Evolutionary conservation across 2,113 vertebrate genomes (phyloP), one percentile per base, ranked within the genome.

Genomic region (Chamaea fasciata): DNA sequence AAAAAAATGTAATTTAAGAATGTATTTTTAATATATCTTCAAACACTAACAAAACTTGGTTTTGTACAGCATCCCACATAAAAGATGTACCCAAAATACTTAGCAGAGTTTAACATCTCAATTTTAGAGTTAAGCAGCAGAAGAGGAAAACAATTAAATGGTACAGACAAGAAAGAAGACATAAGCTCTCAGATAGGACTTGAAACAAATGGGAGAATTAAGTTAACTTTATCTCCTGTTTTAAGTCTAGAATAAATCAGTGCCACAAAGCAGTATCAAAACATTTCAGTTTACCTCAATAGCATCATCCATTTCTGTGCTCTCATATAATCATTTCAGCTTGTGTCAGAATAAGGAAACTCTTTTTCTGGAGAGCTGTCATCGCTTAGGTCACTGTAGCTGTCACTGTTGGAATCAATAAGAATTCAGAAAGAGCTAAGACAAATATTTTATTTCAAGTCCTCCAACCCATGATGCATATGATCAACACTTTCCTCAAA

Each of bases 341-440:
- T 97, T 63, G 87, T 83, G 84, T 97, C 97, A 92, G 97, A 74
- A 68, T 94, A 96, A 63, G 95, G 73, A 83, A 96, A 90, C 56
- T 96, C 97, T 83, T 97, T 95, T 79, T 97, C 98, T 68, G 96
- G 96, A 86, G 97, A 97, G 90, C 94, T 97, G 83, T 98, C 97
- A 90, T 98, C 97, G 0, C 97, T 98, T 82, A 97, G 68, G 70
- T 98, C 97, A 33, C 97, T 98, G 94, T 96, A 98, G 87, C 94
- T 96, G 85, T 98, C 98, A 77, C 98, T 98, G 94, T 95, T 63
- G 81, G 91, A 97, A 97, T 41, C 37, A 97, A 77, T 20, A 89
- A 84, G 26, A 60, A 63, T 95, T 91, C 93, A 77, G 47, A 83
- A 76, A 41, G 46, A 65, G 62, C 16, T 39, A 80, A 73, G 93